Evolutionary conservation across 1,140 invertebrate species (phyloP).

Genomic region (Pentalonia nigronervosa): DNA sequence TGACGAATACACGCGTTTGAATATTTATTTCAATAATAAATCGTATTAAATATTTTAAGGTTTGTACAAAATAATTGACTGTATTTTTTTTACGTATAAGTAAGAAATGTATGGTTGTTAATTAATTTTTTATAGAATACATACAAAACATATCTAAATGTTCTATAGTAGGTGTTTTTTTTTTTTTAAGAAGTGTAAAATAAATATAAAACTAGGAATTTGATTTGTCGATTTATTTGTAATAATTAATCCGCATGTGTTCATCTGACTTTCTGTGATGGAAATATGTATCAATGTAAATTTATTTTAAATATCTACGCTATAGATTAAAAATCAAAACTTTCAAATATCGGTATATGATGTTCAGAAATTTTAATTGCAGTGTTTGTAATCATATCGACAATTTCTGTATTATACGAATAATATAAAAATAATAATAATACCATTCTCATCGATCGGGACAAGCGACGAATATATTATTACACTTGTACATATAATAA

Average conservation of each 20-base stretch:
- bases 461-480: background rate
- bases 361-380: too few species aligned
- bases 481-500: background rate
- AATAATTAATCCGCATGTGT: background rate
- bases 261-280: background rate
- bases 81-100: background rate
- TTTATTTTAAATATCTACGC: background rate
- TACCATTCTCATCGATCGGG: background rate
- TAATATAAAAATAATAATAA: background rate
- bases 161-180: background rate
- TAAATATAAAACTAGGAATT: background rate
- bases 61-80: background rate
- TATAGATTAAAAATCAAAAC: background rate
- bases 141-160: background rate
- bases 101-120: background rate
- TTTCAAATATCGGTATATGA: background rate
- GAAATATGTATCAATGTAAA: background rate
- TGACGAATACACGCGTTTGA: background rate
- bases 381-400: background rate
- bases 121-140: background rate
- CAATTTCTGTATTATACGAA: too few species aligned
- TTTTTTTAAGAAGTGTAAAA: background rate
- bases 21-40: constrained; percentile 1
- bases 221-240: background rate
- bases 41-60: background rate